Conservation (phyloP, 1,140 invertebrate species). For the Latrodectus geometricus region DNA sequence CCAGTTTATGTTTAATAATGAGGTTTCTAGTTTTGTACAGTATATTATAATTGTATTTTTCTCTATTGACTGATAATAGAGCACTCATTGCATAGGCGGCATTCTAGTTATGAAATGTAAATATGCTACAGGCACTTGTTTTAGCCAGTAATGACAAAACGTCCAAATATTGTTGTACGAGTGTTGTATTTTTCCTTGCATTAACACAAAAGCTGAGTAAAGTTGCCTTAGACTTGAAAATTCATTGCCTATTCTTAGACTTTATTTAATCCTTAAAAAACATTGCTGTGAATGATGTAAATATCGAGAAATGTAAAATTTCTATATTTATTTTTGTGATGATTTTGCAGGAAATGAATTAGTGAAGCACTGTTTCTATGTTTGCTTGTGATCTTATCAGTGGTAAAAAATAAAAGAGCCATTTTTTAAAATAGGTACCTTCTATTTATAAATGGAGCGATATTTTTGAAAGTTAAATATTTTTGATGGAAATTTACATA, state of each 20-base stretch:
- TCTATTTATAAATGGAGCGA: not conserved
- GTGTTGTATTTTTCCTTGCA: not conserved
- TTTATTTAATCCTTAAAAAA: not conserved
- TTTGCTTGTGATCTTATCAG: too few relatives aligned
- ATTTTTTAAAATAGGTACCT: too few relatives aligned
- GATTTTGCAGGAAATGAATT: not conserved
- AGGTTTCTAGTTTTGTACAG: slow-evolving; percentile 33
- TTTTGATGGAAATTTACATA: too few relatives aligned
- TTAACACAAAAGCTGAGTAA: slow-evolving; percentile 1
- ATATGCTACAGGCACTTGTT: slow-evolving; percentile 44
- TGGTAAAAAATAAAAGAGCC: too few relatives aligned
- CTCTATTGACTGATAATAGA: not conserved
- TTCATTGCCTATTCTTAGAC: not conserved
- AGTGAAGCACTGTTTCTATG: too few relatives aligned
- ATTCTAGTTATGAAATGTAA: slow-evolving; percentile 61
- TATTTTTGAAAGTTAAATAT: too few relatives aligned
- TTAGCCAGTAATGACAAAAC: slow-evolving; percentile 5
- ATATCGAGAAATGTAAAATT: not conserved
- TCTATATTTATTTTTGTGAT: slow-evolving; percentile 5
- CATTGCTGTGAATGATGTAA: not conserved
- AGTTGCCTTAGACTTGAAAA: slow-evolving; percentile 18
- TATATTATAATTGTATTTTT: slow-evolving; percentile 12
- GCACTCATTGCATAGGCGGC: slow-evolving; percentile 30
- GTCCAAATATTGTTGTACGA: not conserved
- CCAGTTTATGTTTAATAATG: slow-evolving; percentile 78